Conservation (phyloP, 1,140 invertebrate species). For the Panulirus ornatus region DNA sequence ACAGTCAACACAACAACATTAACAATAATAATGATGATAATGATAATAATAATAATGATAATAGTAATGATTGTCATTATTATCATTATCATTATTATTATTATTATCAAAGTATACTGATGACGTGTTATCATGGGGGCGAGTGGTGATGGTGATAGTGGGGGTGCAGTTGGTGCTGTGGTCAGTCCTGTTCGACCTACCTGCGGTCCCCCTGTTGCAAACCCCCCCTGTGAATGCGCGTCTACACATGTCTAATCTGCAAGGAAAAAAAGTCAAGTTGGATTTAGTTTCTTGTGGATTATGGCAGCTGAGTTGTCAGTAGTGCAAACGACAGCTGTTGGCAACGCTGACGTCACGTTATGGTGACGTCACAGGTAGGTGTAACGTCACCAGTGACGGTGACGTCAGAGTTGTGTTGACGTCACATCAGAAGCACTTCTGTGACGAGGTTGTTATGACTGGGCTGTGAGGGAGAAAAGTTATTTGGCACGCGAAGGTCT, state of each 20-base stretch:
- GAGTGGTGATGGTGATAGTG: slow-evolving; percentile 2
- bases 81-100: too few relatives aligned
- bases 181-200: slow-evolving; percentile 82
- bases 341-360: slow-evolving; percentile 12
- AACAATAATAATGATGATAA: too few relatives aligned
- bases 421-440: slow-evolving; percentile 18
- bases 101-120: too few relatives aligned
- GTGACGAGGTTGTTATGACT: not conserved
- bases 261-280: slow-evolving; percentile 78
- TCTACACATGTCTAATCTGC: slow-evolving; percentile 99
- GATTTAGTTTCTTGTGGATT: not conserved
- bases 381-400: too few relatives aligned
- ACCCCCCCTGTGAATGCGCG: slow-evolving; percentile 94
- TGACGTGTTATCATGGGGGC: not conserved
- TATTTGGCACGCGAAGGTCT: slow-evolving; percentile 19
- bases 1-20: too few relatives aligned
- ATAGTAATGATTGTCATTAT: too few relatives aligned
- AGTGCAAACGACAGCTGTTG: slow-evolving; percentile 5
- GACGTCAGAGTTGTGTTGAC: slow-evolving; percentile 35
- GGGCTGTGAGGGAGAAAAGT: slow-evolving; percentile 48
- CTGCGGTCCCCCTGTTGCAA: slow-evolving; percentile 98
- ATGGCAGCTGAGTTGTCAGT: not conserved
- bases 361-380: slow-evolving; percentile 50
- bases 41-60: too few relatives aligned
- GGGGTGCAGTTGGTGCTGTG: slow-evolving; percentile 5